These are phyloP conservation scores for Callipepla californica DNA, from an alignment of 2,113 vertebrate species.

Conservation along the genomic window DNA sequence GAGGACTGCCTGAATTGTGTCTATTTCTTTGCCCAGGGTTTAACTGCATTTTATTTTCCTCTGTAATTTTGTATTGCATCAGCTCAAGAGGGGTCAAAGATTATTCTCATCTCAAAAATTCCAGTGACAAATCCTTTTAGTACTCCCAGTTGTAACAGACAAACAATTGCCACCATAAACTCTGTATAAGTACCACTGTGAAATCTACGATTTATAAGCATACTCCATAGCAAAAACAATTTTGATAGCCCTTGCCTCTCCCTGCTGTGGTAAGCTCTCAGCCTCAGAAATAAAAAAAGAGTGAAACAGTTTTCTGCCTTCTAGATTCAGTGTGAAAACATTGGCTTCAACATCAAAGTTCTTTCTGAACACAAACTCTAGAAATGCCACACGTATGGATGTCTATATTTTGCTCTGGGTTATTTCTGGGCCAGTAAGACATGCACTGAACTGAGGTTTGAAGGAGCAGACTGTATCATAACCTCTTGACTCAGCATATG, in stretches of 20 bases:
- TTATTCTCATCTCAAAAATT: conserved; percentile 17
- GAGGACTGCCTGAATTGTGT: background rate
- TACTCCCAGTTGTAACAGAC: background rate
- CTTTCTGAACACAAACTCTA: background rate
- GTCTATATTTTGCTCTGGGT: background rate
- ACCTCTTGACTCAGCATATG: background rate
- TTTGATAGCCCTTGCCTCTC: conserved; percentile 23
- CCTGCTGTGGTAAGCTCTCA: conserved; percentile 1
- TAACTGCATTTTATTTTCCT: conserved; percentile 20
- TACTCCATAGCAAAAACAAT: conserved; percentile 29
- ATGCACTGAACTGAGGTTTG: background rate
- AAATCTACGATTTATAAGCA: conserved; percentile 42
- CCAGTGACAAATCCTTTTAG: conserved; percentile 29
- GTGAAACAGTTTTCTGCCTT: conserved; percentile 10
- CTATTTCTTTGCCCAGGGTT: background rate
- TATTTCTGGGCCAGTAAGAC: background rate
- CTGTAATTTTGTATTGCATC: conserved; percentile 11
- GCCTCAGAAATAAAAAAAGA: background rate
- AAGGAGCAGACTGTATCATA: background rate
- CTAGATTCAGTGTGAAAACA: conserved; percentile 43
- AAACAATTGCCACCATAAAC: conserved; percentile 18
- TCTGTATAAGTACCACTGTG: conserved; percentile 11
- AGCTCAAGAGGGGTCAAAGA: conserved; percentile 20
- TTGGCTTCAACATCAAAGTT: conserved; percentile 1
- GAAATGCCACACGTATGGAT: background rate